phyloP scores from a whole-genome alignment of 2,797 vertebrate species.

The Galagoides demidoff region DNA sequence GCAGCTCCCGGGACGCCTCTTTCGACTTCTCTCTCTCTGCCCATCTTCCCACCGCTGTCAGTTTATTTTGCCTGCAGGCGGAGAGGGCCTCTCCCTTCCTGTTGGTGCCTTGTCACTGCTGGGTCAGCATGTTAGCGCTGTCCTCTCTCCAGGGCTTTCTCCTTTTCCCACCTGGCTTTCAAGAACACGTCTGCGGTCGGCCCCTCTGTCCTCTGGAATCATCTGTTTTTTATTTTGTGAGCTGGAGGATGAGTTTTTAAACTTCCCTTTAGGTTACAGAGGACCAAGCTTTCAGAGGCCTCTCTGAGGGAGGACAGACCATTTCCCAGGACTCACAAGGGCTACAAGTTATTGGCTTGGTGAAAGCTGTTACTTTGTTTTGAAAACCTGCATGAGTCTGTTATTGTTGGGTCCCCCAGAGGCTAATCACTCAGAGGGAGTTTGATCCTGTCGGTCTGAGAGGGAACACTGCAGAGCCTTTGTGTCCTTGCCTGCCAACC shows the following conservation, averaged over 20 bases:
- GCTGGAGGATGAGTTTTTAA: not conserved
- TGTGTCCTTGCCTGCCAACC: not conserved
- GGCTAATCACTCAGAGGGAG: conserved; percentile 68
- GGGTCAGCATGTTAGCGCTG: conserved; percentile 29
- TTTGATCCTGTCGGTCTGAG: conserved; percentile 56
- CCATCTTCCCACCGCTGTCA: conserved; percentile 29
- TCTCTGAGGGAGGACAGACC: not conserved
- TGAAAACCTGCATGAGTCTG: conserved; percentile 64
- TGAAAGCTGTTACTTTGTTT: conserved; percentile 71
- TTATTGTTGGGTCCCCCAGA: conserved; percentile 60
- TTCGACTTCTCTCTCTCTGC: conserved; percentile 28
- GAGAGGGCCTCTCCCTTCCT: conserved; percentile 70
- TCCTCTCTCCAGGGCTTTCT: not conserved
- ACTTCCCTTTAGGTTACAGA: not conserved
- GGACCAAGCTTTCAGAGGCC: conserved; percentile 31
- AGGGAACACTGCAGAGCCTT: conserved; percentile 22
- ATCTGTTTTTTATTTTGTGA: conserved; percentile 13
- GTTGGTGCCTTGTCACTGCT: conserved; percentile 38
- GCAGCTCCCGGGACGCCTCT: conserved; percentile 43
- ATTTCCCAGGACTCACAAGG: conserved; percentile 5
- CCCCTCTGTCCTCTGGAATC: not conserved
- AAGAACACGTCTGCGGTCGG: not conserved
- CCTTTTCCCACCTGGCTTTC: conserved; percentile 1
- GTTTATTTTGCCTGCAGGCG: conserved; percentile 72
- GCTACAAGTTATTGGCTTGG: not conserved